Evolutionary conservation across 2,888 invertebrate species (phyloP).

Genomic region (Nasonia oneida): DNA sequence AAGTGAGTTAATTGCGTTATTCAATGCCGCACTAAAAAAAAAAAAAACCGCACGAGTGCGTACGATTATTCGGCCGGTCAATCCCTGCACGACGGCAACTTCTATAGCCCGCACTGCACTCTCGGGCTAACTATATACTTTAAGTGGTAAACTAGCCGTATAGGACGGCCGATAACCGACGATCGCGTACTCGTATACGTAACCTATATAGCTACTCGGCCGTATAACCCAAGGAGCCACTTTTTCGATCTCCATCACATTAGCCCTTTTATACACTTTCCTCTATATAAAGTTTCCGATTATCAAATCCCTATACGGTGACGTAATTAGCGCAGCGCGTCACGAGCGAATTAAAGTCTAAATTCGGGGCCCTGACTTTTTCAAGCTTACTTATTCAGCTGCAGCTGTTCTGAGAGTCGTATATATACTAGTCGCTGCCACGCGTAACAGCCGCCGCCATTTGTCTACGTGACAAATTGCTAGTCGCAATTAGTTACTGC

Average conservation of each 20-base stretch:
- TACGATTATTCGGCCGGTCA: background rate
- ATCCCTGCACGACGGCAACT: background rate
- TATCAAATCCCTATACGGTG: background rate
- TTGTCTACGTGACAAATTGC: slow-evolving; percentile 76
- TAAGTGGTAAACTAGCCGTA: slow-evolving; percentile 7
- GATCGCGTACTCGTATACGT: no score
- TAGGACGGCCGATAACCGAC: background rate
- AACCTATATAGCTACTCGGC: no score
- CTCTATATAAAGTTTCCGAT: background rate
- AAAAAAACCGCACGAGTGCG: no score
- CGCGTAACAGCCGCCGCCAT: slow-evolving; percentile 73
- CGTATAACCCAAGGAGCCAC: no score
- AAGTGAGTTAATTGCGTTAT: no score
- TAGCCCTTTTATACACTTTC: background rate
- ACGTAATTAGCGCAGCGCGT: background rate
- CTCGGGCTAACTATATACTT: background rate
- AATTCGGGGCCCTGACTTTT: background rate
- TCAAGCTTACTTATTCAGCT: background rate
- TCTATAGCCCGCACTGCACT: background rate
- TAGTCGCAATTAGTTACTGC: slow-evolving; percentile 75
- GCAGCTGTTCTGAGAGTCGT: slow-evolving; percentile 11
- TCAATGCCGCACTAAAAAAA: no score
- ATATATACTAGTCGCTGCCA: slow-evolving; percentile 62
- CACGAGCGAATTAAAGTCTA: background rate
- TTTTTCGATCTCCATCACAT: background rate